phyloP scores from a whole-genome alignment of 2,113 vertebrate species.

The Paramormyrops kingsleyae region DNA sequence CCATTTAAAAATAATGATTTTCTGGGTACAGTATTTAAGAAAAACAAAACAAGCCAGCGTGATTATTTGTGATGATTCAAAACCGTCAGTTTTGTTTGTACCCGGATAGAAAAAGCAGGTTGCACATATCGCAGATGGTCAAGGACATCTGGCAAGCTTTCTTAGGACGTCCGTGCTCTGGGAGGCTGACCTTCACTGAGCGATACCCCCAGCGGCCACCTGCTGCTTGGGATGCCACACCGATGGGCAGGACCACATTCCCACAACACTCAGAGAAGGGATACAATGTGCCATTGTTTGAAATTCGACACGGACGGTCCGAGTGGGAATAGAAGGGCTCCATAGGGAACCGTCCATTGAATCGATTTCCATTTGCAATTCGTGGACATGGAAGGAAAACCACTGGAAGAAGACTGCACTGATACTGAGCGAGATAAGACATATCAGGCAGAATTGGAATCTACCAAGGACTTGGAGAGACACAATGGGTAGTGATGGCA shows the following conservation, averaged over 20 bases:
- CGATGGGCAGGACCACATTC: background rate
- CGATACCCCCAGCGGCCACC: background rate
- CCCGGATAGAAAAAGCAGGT: background rate
- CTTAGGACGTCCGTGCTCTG: background rate
- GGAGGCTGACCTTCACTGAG: background rate
- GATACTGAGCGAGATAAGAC: background rate
- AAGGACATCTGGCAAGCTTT: background rate
- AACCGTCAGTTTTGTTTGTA: background rate
- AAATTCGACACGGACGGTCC: background rate
- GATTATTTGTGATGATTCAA: background rate
- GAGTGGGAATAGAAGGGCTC: background rate
- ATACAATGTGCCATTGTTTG: background rate
- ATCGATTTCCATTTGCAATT: conserved; percentile 12
- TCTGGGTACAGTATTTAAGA: background rate
- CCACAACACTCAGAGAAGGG: background rate
- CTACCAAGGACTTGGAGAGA: background rate
- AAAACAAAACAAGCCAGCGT: background rate
- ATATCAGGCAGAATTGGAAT: background rate
- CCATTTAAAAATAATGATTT: background rate
- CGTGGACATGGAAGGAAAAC: background rate
- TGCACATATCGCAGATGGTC: background rate
- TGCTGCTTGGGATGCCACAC: background rate
- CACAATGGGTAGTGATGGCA: background rate
- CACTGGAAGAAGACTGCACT: background rate
- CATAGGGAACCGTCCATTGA: background rate